Base-by-base conservation (phyloP, 2,888 invertebrate species). In the Rutpela maculata region DNA sequence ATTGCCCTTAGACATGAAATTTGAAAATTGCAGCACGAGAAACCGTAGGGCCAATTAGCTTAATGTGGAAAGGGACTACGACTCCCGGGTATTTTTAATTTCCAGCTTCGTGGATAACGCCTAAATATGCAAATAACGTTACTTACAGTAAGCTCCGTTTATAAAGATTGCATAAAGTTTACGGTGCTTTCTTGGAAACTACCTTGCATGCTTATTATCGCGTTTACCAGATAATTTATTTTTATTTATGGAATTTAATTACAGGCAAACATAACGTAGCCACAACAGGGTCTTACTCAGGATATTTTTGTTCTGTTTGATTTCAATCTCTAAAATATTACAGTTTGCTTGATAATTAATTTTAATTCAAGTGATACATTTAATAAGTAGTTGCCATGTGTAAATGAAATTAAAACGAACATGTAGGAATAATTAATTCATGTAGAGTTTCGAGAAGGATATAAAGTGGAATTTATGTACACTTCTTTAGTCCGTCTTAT, bases 121-220 rank as follows among this genome's bases (percentile, higher is more conserved):
- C 81, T 81, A 80, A 82, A 84, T 84, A 86, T 85, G 86, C 82
- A 85, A 85, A 86, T 84, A 79, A 43, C 67, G 60, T 38, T 50
- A 19, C 69, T 18, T 22, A 38, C 60, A 62, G 56, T 19, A 55
- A 50, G 65, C 35, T 68, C 77, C 81, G 81, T 82, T 82, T 79
- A 80, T 82, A 82, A 83, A 83, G 84, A 84, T 83, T 84, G 83
- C 81, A 83, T 80, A 79, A 81, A 83, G 82, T 83, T 83, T 79
- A 81, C 67, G 77, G 60, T 77, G 84, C 78, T 86, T 87, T 85
- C 85, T 84, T 82, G 82, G 81, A 84, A 87, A 85, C 85, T 84
- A 82, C 84, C 83, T 88, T 85, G 88, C 88, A 87, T 87, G 88
- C 87, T 86, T 85, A 87, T 87, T 88, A 88, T 88, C 88, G 85